phyloP scores from a whole-genome alignment of 2,113 vertebrate species.

The Sterrhoptilus dennistouni region DNA sequence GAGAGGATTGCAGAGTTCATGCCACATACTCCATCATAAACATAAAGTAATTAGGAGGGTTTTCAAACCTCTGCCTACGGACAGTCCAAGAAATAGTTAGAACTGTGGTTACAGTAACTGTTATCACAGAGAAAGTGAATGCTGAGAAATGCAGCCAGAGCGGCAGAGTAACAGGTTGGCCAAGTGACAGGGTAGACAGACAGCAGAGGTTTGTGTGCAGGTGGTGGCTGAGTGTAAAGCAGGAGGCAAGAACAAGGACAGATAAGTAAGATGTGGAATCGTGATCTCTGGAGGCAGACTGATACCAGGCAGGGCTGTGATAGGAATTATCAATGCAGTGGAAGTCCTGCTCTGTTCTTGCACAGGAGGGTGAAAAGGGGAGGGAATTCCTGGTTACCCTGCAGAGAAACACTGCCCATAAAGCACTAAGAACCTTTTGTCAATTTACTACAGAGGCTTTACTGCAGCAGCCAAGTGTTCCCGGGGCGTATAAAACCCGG shows the following conservation, averaged over 20 bases:
- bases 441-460: not conserved
- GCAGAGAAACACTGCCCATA: not conserved
- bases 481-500: not conserved
- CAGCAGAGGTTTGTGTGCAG: not conserved
- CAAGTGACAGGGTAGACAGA: not conserved
- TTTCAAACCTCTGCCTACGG: not conserved
- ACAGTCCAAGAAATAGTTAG: not conserved
- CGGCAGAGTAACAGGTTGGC: not conserved
- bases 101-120: not conserved
- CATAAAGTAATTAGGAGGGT: not conserved
- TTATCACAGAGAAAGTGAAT: not conserved
- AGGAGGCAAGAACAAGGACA: not conserved
- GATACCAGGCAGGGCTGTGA: not conserved
- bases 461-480: not conserved
- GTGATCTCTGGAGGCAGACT: not conserved
- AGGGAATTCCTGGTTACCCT: not conserved
- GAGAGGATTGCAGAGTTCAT: too few relatives aligned
- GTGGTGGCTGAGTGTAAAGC: not conserved
- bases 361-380: not conserved
- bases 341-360: not conserved
- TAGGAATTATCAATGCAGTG: not conserved
- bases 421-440: not conserved
- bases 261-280: not conserved
- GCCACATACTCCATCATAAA: too few relatives aligned
- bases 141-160: not conserved